phyloP scores from a whole-genome alignment of 2,888 invertebrate species.

The Pherbina coryleti region DNA sequence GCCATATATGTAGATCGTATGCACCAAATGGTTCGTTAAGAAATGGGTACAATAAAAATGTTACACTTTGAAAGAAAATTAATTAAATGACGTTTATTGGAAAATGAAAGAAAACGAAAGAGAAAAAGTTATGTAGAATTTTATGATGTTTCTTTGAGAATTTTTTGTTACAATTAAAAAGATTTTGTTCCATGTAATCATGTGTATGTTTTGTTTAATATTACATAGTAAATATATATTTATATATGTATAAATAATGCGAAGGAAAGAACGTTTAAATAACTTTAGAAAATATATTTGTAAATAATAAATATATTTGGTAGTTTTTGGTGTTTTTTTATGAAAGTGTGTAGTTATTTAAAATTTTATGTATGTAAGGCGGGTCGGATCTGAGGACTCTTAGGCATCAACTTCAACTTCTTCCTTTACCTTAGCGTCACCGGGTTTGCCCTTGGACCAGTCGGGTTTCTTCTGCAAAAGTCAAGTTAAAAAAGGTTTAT shows the following conservation, averaged over 20 bases:
- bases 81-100: background rate
- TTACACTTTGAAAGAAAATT: background rate
- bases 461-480: constrained; percentile 90
- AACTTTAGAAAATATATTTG: constrained; percentile 67
- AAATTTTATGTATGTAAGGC: constrained; percentile 62
- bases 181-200: constrained; percentile 48
- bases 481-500: constrained; percentile 33
- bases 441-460: constrained; percentile 92
- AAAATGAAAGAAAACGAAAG: background rate
- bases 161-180: constrained; percentile 51
- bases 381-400: constrained; percentile 69
- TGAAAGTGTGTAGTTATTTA: constrained; percentile 51
- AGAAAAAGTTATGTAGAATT: background rate
- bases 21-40: background rate
- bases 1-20: background rate
- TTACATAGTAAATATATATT: constrained; percentile 51
- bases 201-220: constrained; percentile 49
- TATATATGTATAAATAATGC: constrained; percentile 48
- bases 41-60: background rate
- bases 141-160: constrained; percentile 43
- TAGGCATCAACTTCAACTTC: constrained; percentile 88
- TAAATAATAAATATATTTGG: constrained; percentile 61
- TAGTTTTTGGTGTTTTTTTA: constrained; percentile 46
- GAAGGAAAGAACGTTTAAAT: constrained; percentile 58
- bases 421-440: constrained; percentile 89